A percentile compares a stretch with the other conserved stretches of the same genome.
Evolutionary conservation across 2,888 invertebrate genomes (phyloP).

Genomic region (Callinectes sapidus): DNA sequence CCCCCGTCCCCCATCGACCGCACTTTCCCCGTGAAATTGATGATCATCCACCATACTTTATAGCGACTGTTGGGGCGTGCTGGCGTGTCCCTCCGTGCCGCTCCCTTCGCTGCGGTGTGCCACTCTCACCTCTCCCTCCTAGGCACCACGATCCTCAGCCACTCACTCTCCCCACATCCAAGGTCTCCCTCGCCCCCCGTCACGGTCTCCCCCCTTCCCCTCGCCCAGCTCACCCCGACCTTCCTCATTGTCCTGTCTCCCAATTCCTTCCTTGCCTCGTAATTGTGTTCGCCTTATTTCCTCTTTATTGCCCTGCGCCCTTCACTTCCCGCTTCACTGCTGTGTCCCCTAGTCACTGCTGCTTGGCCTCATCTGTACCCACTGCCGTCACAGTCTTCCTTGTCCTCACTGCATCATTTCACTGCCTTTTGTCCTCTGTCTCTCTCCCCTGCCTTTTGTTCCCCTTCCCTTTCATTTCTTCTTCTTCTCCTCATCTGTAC

Average conservation of each 20-base stretch:
- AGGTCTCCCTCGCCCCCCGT: not conserved
- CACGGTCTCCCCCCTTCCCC: not conserved
- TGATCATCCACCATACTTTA: slow-evolving; percentile 37
- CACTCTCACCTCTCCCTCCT: slow-evolving; percentile 8
- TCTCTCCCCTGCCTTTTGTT: not conserved
- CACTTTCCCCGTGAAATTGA: slow-evolving; percentile 32
- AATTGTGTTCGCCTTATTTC: not conserved
- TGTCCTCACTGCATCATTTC: not conserved
- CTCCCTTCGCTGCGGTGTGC: not conserved
- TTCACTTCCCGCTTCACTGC: not conserved
- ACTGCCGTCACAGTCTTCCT: not conserved
- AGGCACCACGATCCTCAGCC: not conserved
- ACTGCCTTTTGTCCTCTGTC: not conserved
- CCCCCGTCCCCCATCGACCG: slow-evolving; percentile 22
- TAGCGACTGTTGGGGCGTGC: slow-evolving; percentile 16
- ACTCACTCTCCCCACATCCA: not conserved
- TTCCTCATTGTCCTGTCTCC: not conserved
- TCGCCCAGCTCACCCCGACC: not conserved
- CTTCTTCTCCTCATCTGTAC: not conserved
- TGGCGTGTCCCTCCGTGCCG: not conserved
- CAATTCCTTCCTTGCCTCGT: not conserved
- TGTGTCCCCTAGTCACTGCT: not conserved
- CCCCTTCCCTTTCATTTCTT: too few species aligned
- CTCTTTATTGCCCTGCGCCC: not conserved
- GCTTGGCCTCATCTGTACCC: not conserved